Evolutionary conservation across 2,888 invertebrate species (phyloP).

Genomic region (Erynnis tages): DNA sequence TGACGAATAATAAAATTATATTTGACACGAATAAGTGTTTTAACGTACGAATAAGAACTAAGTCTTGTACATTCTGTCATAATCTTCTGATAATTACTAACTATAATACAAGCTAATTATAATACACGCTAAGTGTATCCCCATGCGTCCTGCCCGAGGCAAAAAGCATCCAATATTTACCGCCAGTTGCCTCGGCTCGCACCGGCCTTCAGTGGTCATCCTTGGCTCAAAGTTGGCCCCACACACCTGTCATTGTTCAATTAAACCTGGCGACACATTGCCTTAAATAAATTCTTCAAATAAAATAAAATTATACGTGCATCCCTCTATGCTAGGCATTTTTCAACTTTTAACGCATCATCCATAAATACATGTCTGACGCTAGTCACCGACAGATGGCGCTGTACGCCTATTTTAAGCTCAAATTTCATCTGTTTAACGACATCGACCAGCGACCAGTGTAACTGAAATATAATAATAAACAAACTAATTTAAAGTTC

Average conservation of each 20-base stretch:
- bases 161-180: slow-evolving; percentile 59
- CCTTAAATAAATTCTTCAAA: slow-evolving; percentile 67
- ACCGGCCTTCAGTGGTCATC: slow-evolving; percentile 67
- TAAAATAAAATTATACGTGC: slow-evolving; percentile 33
- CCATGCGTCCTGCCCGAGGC: slow-evolving; percentile 46
- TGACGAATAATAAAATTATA: too few species aligned
- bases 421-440: background rate
- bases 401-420: slow-evolving; percentile 35
- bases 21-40: too few species aligned
- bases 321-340: slow-evolving; percentile 30
- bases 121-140: slow-evolving; percentile 48
- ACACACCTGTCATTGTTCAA: slow-evolving; percentile 72
- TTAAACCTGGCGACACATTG: slow-evolving; percentile 71
- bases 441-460: background rate
- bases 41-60: background rate
- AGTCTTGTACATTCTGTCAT: slow-evolving; percentile 50
- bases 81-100: slow-evolving; percentile 63
- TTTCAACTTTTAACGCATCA: slow-evolving; percentile 31
- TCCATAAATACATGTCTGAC: slow-evolving; percentile 33
- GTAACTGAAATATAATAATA: background rate
- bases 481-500: background rate
- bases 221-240: slow-evolving; percentile 60
- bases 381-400: slow-evolving; percentile 72
- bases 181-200: slow-evolving; percentile 55
- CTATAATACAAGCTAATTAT: slow-evolving; percentile 71